Percentiles rank a stretch among this genome's conserved stretches.
Evolutionary conservation across 2,113 vertebrate genomes (phyloP).

Genomic region (Coptodon bakossiorum): DNA sequence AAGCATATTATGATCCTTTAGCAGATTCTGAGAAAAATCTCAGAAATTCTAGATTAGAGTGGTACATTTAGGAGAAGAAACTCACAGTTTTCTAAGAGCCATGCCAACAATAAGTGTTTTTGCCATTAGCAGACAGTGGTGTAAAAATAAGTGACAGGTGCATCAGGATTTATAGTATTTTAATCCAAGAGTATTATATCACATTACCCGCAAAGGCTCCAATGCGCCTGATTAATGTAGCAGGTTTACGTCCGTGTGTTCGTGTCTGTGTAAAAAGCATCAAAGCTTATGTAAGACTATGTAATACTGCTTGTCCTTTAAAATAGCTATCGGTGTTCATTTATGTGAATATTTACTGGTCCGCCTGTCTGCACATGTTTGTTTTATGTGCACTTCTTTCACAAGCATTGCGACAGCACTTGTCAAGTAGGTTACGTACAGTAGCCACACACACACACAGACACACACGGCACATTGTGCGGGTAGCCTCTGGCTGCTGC

Average conservation of each 20-base stretch:
- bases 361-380: constrained; percentile 19
- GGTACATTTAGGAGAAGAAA: neutral
- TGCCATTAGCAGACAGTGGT: neutral
- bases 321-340: neutral
- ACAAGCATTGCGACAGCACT: constrained; percentile 7
- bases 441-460: constrained; percentile 26
- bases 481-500: constrained; percentile 41
- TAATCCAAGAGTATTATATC: neutral
- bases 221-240: neutral
- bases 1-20: neutral
- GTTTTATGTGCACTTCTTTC: neutral
- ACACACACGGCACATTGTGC: constrained; percentile 1
- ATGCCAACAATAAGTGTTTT: neutral
- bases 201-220: neutral
- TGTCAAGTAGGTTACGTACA: constrained; percentile 49
- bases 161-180: neutral
- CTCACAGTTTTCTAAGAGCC: neutral
- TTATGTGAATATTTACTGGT: neutral
- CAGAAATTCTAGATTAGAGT: neutral
- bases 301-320: neutral
- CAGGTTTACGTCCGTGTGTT: neutral
- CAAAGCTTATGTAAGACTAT: neutral
- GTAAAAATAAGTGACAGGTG: neutral
- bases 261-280: neutral
- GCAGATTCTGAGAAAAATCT: neutral